Evolutionary conservation across 1,140 invertebrate species (phyloP).

Genomic region (Tribolium madens): DNA sequence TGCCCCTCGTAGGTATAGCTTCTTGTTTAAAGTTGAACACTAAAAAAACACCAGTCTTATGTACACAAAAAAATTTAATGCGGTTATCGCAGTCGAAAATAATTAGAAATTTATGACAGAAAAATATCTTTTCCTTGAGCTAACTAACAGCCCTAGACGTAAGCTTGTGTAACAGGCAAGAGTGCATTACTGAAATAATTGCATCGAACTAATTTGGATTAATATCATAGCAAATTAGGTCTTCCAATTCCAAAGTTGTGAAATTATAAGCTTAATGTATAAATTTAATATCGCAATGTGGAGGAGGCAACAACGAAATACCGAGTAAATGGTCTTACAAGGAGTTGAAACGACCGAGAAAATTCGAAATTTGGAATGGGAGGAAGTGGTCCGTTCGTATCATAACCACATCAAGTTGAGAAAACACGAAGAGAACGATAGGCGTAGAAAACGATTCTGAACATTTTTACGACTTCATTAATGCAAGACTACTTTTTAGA

Average conservation of each 20-base stretch:
- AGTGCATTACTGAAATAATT: slow-evolving; percentile 26
- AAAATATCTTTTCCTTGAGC: not conserved
- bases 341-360: slow-evolving; percentile 36
- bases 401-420: slow-evolving; percentile 18
- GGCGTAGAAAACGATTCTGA: slow-evolving; percentile 26
- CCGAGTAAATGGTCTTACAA: slow-evolving; percentile 33
- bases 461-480: slow-evolving; percentile 63
- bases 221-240: slow-evolving; percentile 36
- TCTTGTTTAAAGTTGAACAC: no score
- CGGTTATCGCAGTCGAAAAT: not conserved
- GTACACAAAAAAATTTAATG: not conserved
- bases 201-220: slow-evolving; percentile 37
- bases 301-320: slow-evolving; percentile 30
- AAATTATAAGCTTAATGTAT: slow-evolving; percentile 36
- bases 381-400: not conserved
- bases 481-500: slow-evolving; percentile 57
- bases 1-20: no score
- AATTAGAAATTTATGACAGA: not conserved
- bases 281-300: slow-evolving; percentile 36
- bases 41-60: not conserved
- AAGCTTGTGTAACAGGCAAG: slow-evolving; percentile 15
- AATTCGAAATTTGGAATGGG: slow-evolving; percentile 32
- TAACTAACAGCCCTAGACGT: not conserved
- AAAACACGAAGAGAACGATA: slow-evolving; percentile 31
- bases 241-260: slow-evolving; percentile 37